Evolutionary conservation across 2,797 vertebrate species (phyloP), one percentile per base, ranked within the genome.

Genomic region (Myotis daubentonii): DNA sequence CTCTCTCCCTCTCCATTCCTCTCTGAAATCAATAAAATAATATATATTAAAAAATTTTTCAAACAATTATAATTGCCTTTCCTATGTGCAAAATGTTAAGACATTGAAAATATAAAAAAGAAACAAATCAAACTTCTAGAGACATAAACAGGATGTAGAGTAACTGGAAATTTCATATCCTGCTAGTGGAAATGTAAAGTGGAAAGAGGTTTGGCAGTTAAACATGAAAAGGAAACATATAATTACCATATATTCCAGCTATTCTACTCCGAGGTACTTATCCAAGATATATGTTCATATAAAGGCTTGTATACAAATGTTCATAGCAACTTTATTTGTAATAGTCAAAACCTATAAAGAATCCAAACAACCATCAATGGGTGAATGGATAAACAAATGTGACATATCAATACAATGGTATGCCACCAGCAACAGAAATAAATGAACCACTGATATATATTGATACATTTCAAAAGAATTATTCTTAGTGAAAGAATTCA

Each of bases 121-220:
- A 88, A 83, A 20, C 49, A 91, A 84, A 62, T 71, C 41, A 71
- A 68, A 91, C 25, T 60, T 82, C 80, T 89, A 78, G 62, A 87
- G 3, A 55, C 8, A 79, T 30, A 36, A 66, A 66, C 38, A 79
- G 36, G n/a, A 47, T 49, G 13, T 41, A n/a, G 53, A 87, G 81
- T 9, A 41, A 84, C 47, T 22, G 55, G 76, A 49, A 30, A n/a
- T 38, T 30, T 44, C 30, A 81, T 8, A 17, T 2, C 53, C 51
- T 75, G 22, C 19, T 49, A 28, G 65, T 20, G 2, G 30, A 75
- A 60, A 44, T 53, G 20, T 66, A 57, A 75, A 74, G 51, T 19
- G 2, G 30, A 76, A 70, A 89, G 41, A 36, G 20, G 23, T 72
- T 84, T 81, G 84, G 44, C 22, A 87, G 36, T 33, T 86, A 82